Base-by-base conservation (phyloP, 53 echinoderm and acorn worm species). In the Crossaster papposus region DNA sequence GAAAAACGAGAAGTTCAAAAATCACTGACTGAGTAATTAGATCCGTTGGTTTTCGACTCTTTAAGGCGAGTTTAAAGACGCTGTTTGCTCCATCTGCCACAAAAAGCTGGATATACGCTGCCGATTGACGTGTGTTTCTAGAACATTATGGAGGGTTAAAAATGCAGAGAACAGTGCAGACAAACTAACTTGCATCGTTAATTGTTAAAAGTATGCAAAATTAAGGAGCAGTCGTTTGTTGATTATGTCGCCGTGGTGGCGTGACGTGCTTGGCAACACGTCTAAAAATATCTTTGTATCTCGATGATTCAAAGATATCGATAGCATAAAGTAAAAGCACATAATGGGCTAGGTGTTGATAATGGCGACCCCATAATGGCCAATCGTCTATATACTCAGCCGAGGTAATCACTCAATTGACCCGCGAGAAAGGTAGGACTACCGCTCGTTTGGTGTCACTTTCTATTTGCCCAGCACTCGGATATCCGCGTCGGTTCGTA, bases 391-490 rank as follows among this genome's bases (percentile, higher is more conserved):
- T n/a, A n/a, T n/a, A 44, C 44, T 18, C 33, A 74, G 71, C 12
- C 75, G 75, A 36, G 75, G 75, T 36, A 74, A 74, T 74, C 36
- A 36, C 34, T 12, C 75, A 36, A 74, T 2, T 74, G 75, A 74
- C 36, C 75, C 75, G 36, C 22, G 17, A 44, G 44, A 44, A 44
- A 44, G 9, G 7, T n/a, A 14, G 36, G 36, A 74, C 36, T 74
- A 35, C 75, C 75, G 18, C 29, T 83, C 64, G 35, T 82, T 83
- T 38, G 13, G 64, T 51, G 68, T 68, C 83, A 37, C 65, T 65
- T 3, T 28, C 29, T 83, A 70, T 83, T 83, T 83, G 70, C 70
- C 18, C 68, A 83, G 68, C 83, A 68, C 83, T 83, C 70, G 50
- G 44, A 44, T 34, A 68, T 83, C 37, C 65, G 65, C 38, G 37